Evolutionary conservation across 2,113 vertebrate species (phyloP), one percentile per base, ranked within the genome.

Genomic region (Corynorhinus townsendii): DNA sequence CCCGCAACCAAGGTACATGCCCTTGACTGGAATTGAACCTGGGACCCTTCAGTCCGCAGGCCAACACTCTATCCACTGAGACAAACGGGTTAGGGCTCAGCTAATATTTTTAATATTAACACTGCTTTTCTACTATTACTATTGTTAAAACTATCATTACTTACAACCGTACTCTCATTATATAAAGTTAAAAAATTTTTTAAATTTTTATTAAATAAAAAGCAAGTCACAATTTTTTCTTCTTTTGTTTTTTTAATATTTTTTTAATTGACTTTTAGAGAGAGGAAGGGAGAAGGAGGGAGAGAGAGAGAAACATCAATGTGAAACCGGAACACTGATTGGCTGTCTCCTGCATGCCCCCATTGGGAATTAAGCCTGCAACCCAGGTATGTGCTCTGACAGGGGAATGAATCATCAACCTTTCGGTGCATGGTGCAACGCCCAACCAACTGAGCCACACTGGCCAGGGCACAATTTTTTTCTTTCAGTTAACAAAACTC

Each of bases 141-240:
- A 47, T 1, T 69, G 7, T 15, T 90, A n/a, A 6, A 69, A 12
- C 20, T 89, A 87, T 45, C 7, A 35, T 47, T 54, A 90, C 75
- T 93, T 38, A 52, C 15, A 95, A 80, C 43, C 5, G 24, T 35
- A 66, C 11, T 56, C 54, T 49, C 22, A 75, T 77, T 56, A 91
- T 7, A 92, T 40, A 71, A 91, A 90, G 75, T 24, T 90, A 35
- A 22, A 92, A 26, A 92, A 86, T 28, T 66, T 62, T n/a, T 64
- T 62, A 40, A 75, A 83, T 30, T 75, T 86, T 56, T 94, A 88
- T 38, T 82, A 47, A 71, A 52, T 75, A 69, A 87, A 95, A 95
- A 85, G 30, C 5, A 73, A 89, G n/a, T 19, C 7, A 81, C 11
- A 30, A 24, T 38, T 64, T 87, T 92, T 86, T 81, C 17, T 89